Percentiles rank a stretch among this genome's conserved stretches.
Evolutionary conservation across 2,113 vertebrate species (phyloP).

Genomic region (Cisticola juncidis): DNA sequence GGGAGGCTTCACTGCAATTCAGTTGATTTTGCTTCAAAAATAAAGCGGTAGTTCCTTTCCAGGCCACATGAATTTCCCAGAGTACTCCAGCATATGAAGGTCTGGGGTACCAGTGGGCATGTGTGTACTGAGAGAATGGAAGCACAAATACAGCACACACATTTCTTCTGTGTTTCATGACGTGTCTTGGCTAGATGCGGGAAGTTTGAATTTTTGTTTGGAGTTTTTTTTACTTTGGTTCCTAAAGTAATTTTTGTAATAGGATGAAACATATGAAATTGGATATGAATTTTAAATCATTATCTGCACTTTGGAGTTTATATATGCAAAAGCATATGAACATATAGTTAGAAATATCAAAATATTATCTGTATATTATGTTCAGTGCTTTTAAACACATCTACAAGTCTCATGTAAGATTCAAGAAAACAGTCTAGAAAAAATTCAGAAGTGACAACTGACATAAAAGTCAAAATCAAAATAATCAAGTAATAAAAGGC

Average conservation of each 20-base stretch:
- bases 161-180: background rate
- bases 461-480: background rate
- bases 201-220: background rate
- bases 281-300: background rate
- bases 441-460: background rate
- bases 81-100: background rate
- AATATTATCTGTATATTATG: background rate
- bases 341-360: background rate
- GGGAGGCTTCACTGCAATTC: background rate
- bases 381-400: background rate
- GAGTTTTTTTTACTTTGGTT: background rate
- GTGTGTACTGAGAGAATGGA: background rate
- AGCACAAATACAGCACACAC: background rate
- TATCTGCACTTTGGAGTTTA: background rate
- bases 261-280: background rate
- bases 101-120: background rate
- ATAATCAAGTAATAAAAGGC: background rate
- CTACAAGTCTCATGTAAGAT: background rate
- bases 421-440: background rate
- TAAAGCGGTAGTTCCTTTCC: background rate
- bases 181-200: background rate
- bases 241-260: background rate
- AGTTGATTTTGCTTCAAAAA: background rate
- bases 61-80: background rate
- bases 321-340: background rate